These are phyloP conservation scores for Ophonus ardosiacus DNA, from an alignment of 2,888 invertebrate species.

Conservation along the genomic window DNA sequence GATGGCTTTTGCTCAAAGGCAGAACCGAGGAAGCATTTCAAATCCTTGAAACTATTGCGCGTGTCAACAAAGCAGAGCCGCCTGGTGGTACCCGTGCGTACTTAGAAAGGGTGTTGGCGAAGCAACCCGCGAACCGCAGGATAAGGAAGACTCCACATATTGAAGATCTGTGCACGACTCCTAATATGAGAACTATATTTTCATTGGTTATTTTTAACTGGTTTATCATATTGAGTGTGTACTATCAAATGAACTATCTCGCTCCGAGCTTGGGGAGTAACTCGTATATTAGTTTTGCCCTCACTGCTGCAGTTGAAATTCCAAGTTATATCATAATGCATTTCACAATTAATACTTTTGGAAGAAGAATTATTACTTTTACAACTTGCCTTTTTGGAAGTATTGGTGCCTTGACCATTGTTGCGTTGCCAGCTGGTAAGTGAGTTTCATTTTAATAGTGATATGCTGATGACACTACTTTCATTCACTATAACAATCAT, in stretches of 20 bases:
- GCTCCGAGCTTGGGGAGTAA: slow-evolving; percentile 92
- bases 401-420: slow-evolving; percentile 89
- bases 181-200: slow-evolving; percentile 93
- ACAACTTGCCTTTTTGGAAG: slow-evolving; percentile 90
- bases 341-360: slow-evolving; percentile 92
- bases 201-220: slow-evolving; percentile 91
- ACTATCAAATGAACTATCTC: slow-evolving; percentile 93
- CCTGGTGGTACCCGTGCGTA: too few relatives aligned
- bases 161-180: slow-evolving; percentile 85
- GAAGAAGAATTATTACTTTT: slow-evolving; percentile 89
- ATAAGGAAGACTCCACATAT: slow-evolving; percentile 80
- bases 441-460: too few relatives aligned
- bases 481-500: too few relatives aligned
- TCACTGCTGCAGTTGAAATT: slow-evolving; percentile 92
- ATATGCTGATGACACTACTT: too few relatives aligned
- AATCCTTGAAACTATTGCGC: slow-evolving; percentile 88
- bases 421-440: slow-evolving; percentile 86
- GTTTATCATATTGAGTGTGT: slow-evolving; percentile 95
- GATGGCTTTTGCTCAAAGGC: slow-evolving; percentile 92
- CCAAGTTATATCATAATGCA: slow-evolving; percentile 93
- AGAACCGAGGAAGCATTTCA: slow-evolving; percentile 88
- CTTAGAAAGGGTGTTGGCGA: too few relatives aligned
- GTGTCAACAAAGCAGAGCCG: slow-evolving; percentile 79
- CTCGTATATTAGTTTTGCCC: slow-evolving; percentile 91
- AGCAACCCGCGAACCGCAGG: too few relatives aligned